These are phyloP conservation scores for Drosophila nigrodunni DNA, from an alignment of 1,140 invertebrate species.

Conservation along the genomic window DNA sequence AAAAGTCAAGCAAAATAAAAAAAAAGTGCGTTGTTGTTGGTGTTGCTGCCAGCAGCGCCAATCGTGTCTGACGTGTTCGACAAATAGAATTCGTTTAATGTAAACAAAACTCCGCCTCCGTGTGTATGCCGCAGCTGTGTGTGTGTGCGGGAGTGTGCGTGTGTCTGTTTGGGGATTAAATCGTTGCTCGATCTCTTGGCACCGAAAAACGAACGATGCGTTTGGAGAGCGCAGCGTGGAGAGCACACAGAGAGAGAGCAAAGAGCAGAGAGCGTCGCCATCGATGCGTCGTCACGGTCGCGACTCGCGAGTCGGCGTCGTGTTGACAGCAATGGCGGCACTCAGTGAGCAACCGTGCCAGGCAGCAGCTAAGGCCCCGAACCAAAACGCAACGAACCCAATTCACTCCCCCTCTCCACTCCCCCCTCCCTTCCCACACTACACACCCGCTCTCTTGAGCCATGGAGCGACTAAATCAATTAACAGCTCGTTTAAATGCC, in stretches of 20 bases:
- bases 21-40: conserved; percentile 24
- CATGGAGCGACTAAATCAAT: conserved; percentile 78
- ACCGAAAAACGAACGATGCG: conserved; percentile 33
- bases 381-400: not conserved
- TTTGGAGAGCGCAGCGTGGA: conserved; percentile 14
- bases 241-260: not conserved
- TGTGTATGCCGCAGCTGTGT: conserved; percentile 54
- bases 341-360: conserved; percentile 50
- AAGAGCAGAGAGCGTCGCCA: conserved; percentile 29
- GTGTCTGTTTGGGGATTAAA: conserved; percentile 48
- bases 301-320: conserved; percentile 45
- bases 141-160: conserved; percentile 32
- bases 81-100: conserved; percentile 84
- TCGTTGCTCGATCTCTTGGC: conserved; percentile 43
- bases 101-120: conserved; percentile 84
- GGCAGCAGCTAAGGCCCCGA: not conserved
- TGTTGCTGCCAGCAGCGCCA: conserved; percentile 43
- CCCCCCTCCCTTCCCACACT: not conserved
- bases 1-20: conserved; percentile 54
- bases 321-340: conserved; percentile 80
- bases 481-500: conserved; percentile 78
- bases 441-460: conserved; percentile 30
- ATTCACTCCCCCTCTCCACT: not conserved
- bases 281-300: conserved; percentile 68
- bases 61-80: conserved; percentile 76